Percentiles rank a stretch among this genome's conserved stretches.
These are phyloP conservation scores for Nomada lathburiana DNA, from an alignment of 2,888 invertebrate species.

Conservation along the genomic window DNA sequence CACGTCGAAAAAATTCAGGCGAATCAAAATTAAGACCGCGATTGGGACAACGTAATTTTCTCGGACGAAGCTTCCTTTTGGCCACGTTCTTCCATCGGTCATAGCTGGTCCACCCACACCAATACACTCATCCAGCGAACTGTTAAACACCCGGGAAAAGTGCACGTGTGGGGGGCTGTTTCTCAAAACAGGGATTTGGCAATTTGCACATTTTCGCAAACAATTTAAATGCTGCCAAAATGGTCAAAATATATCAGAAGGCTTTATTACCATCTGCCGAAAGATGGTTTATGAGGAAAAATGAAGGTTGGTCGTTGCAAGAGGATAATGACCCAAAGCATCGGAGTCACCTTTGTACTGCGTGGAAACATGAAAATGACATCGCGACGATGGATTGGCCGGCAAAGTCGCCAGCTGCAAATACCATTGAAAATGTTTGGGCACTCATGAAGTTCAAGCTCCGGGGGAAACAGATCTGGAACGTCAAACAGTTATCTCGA, in stretches of 20 bases:
- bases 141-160: not conserved
- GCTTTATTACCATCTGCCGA: constrained; percentile 5
- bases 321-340: too few relatives aligned
- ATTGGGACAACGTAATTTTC: not conserved
- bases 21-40: not conserved
- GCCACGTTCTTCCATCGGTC: not conserved
- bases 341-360: not conserved
- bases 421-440: constrained; percentile 2
- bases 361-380: not conserved
- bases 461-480: not conserved
- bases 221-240: not conserved
- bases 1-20: not conserved
- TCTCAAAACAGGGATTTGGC: not conserved
- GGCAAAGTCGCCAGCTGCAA: not conserved
- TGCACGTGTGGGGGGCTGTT: constrained; percentile 2
- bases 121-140: not conserved
- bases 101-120: not conserved
- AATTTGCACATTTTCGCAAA: not conserved
- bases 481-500: not conserved
- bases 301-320: too few relatives aligned
- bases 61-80: not conserved
- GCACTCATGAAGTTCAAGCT: not conserved
- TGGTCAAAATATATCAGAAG: not conserved
- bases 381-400: not conserved
- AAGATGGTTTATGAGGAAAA: not conserved